Base-by-base conservation (phyloP, 2,113 vertebrate species). In the Marmota monax region DNA sequence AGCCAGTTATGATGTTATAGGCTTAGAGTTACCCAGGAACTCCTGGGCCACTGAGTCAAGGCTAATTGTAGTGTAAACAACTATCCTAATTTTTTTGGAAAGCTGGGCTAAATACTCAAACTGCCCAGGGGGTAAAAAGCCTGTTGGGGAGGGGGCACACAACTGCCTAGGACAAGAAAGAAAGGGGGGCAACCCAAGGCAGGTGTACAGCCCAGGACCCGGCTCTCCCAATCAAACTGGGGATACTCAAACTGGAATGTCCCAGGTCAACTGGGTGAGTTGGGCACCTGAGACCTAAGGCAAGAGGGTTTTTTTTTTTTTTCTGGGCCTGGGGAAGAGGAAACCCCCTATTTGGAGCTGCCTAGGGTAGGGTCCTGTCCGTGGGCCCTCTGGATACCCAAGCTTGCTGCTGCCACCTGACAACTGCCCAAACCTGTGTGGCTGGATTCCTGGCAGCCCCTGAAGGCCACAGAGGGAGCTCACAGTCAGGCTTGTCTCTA, bases 361-460 rank as follows among this genome's bases (percentile, higher is more conserved):
- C 65, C 32, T 14, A n/a, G 61, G 32, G 18, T 32, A 67, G 17
- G 61, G 72, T 61, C 3, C 4, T 45, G 65, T 61, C 2, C 6
- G 56, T 37, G 63, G 86, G 45, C 70, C 96, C 88, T 88, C 45
- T 12, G 0, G 34, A 74, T 73, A 84, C 82, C 45, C 0, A 5
- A 37, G 84, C 65, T 85, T 39, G 53, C 32, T 17, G 22, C 53
- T 4, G 20, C 32, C 2, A 14, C 73, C 58, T 56, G 22, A 90
- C 61, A 97, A 83, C 97, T 97, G 92, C 89, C 86, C 94, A 94
- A 95, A 98, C 98, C 97, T 93, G 98, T 89, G 72, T 11, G 67
- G 74, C 98, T 45, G 80, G 98, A 98, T 98, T 98, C 97, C 93
- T 87, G 84, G 72, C 39, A 6, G 51, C 77, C 93, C 86, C 90